These are phyloP conservation scores for Pedicia rivosa DNA, from an alignment of 2,888 invertebrate genomes.

Conservation along the genomic window DNA sequence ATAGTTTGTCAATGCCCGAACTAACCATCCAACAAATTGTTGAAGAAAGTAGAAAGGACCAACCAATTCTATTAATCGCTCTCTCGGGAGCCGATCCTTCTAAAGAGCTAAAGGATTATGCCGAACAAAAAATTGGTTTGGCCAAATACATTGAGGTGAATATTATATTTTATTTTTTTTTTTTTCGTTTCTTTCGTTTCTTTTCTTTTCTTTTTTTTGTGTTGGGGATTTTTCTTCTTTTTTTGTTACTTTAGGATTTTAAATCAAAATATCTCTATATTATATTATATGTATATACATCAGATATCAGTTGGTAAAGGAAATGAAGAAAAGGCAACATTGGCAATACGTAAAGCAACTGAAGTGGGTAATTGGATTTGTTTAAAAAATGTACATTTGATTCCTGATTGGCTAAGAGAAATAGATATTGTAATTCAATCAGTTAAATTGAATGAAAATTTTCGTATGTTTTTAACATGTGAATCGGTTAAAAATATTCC, in stretches of 20 bases:
- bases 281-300: no score
- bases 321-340: constrained; percentile 47
- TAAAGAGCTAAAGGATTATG: constrained; percentile 55
- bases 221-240: constrained; percentile 1
- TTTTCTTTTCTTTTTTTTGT: no score
- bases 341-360: constrained; percentile 39
- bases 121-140: constrained; percentile 31
- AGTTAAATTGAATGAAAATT: constrained; percentile 34
- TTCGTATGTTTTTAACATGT: constrained; percentile 72
- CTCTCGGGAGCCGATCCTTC: constrained; percentile 87
- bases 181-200: no score
- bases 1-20: constrained; percentile 12
- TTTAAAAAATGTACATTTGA: constrained; percentile 66
- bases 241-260: constrained; percentile 5
- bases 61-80: constrained; percentile 71
- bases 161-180: constrained; percentile 21
- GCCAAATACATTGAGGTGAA: constrained; percentile 37
- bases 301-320: constrained; percentile 64
- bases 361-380: constrained; percentile 58
- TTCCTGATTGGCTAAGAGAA: constrained; percentile 50
- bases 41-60: constrained; percentile 27
- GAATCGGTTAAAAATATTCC: constrained; percentile 67
- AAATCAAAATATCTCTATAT: constrained; percentile 26
- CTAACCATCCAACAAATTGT: constrained; percentile 24
- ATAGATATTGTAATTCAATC: constrained; percentile 48